Base-by-base conservation (phyloP, 2,797 vertebrate genomes). In the Phoxinus dragarum region DNA sequence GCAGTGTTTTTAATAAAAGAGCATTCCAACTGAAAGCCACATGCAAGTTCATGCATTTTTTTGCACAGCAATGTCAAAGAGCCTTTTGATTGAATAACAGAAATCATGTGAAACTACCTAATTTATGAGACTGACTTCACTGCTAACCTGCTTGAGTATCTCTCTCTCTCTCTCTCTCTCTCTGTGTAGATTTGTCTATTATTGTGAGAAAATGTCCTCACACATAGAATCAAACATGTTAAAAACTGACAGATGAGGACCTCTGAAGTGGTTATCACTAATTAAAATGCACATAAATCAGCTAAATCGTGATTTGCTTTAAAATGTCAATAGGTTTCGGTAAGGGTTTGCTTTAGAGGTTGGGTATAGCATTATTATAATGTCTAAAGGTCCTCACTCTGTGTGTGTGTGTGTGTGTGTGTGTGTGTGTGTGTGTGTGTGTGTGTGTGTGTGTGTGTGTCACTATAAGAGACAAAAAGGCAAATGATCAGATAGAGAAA, bases 1-100 rank as follows among this genome's bases (percentile, higher is more conserved):
- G 52, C 36, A 61, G 38, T 44, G 52, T 42, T 61, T 64, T 74
- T n/a, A 82, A 73, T 74, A 59, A 73, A 59, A 61, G 69, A 44
- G 69, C 67, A 56, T 71, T 81, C 49, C 23, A 19, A 40, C 47
- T 68, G 36, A 81, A 56, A 59, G 16, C 23, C 67, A 72, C 49
- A 40, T 76, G 42, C n/a, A 68, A 21, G 44, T 16, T 31, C 27
- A 77, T 34, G 59, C 47, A 36, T 1, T 82, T 47, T 47, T 2
- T 78, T 69, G 40, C 42, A 68, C 52, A 61, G 80, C 16, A 31
- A 73, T 66, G 61, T 36, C 61, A 49, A 49, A 81, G 54, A 84
- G 42, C 7, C 19, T 84, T 80, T 81, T 81, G 56, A 80, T 66
- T 59, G 27, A 79, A 80, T 69, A 52, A 84, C 38, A 84, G n/a